Conservation (phyloP, 2,113 vertebrate genomes). For the Caranx ignobilis region DNA sequence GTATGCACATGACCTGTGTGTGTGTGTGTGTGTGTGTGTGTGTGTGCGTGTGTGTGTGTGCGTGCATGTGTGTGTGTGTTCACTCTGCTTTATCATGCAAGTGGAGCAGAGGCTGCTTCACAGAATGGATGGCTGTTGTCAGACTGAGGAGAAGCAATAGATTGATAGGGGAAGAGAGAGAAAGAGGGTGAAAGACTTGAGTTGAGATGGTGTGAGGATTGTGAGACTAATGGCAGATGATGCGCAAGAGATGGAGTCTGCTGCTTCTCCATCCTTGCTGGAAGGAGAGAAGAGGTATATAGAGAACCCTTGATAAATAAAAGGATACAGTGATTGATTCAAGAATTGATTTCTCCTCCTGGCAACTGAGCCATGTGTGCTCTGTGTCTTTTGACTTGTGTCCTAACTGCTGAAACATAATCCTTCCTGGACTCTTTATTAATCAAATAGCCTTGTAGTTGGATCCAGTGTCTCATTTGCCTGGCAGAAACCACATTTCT, state of each 20-base stretch:
- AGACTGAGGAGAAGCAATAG: conserved; percentile 34
- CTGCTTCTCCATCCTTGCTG: conserved; percentile 15
- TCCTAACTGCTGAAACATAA: conserved; percentile 14
- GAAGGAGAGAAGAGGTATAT: conserved; percentile 1
- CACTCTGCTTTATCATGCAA: conserved; percentile 20
- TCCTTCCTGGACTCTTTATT: conserved; percentile 4
- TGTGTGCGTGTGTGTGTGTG: too few species aligned
- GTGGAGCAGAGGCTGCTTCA: conserved; percentile 33
- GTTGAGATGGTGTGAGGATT: conserved; percentile 34
- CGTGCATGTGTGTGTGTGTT: too few species aligned
- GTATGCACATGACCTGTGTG: conserved; percentile 11
- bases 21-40: neutral
- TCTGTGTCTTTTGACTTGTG: neutral
- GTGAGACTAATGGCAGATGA: conserved; percentile 55
- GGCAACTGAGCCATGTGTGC: neutral
- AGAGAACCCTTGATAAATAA: conserved; percentile 25
- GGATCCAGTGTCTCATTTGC: conserved; percentile 17
- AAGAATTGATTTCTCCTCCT: conserved; percentile 33
- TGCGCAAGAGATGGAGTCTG: conserved; percentile 31
- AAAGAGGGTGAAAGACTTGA: conserved; percentile 44
- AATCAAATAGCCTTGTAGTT: conserved; percentile 11
- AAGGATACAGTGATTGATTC: conserved; percentile 38
- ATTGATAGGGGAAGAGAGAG: conserved; percentile 40
- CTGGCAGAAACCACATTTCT: neutral
- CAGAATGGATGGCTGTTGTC: conserved; percentile 61